phyloP scores from a whole-genome alignment of 2,113 vertebrate species.

The Indicator indicator region DNA sequence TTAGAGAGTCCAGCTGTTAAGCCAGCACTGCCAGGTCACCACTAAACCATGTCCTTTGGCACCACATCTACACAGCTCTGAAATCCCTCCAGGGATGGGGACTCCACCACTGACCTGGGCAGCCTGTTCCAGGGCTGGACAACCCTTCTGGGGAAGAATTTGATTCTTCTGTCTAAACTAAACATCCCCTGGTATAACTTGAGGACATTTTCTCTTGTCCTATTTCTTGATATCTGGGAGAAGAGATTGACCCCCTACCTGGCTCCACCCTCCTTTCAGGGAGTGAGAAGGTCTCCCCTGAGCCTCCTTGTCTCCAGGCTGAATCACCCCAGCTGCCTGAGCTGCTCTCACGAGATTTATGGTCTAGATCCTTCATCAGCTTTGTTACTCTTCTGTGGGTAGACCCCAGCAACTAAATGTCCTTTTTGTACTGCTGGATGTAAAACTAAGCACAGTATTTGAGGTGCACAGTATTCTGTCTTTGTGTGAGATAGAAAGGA shows the following conservation, averaged over 20 bases:
- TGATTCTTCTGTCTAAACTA: background rate
- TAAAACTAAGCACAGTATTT: background rate
- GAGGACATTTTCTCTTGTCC: background rate
- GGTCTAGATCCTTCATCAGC: background rate
- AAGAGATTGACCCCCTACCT: background rate
- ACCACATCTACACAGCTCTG: background rate
- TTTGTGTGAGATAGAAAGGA: background rate
- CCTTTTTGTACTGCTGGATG: background rate
- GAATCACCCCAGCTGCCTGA: background rate
- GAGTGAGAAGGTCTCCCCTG: background rate
- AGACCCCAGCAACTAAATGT: background rate
- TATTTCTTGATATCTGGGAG: background rate
- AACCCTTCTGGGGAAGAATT: background rate
- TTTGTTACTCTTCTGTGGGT: background rate
- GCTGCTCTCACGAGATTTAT: background rate
- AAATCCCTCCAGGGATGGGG: background rate
- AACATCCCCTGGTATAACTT: background rate
- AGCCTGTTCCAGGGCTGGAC: background rate
- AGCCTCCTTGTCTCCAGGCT: background rate
- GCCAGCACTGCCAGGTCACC: background rate
- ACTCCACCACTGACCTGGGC: background rate
- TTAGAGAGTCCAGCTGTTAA: background rate
- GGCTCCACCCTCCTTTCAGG: background rate
- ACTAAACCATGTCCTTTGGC: background rate
- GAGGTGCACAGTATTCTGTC: background rate